Evolutionary conservation across 1,140 invertebrate genomes (phyloP), one percentile per base, ranked within the genome.

Genomic region (Laodelphax striatellus): DNA sequence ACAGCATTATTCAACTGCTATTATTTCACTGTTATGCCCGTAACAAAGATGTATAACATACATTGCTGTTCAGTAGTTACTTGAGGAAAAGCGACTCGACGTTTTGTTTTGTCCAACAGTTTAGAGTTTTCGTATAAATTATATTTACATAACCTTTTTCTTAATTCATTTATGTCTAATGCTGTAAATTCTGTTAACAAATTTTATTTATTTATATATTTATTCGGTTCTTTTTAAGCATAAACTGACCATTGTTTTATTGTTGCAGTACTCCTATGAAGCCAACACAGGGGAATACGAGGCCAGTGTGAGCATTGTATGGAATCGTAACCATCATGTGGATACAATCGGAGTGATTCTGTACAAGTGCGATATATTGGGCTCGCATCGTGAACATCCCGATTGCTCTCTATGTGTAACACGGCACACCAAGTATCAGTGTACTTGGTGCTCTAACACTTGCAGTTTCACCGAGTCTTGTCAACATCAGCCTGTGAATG

Each of bases 331-430:
- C 71, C 92, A 94, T 71, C 90, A 93, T 69, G 85, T 96, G 44
- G 92, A 94, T 70, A 90, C 87, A 8, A 89, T 90, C 16, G 88
- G 82, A 68, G 87, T 98, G 52, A 90, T 88, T 19, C 73, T 97
- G 31, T 98, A 96, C 72, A 97, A 97, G 76, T 97, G 94, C 77
- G 88, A 92, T 72, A 87, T 94, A 56, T 75, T 97, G 58, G 94
- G 93, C 13, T 92, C 91, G 5, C 91, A 95, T 72, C 79, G 89
- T 46, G 88, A 92, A 68, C 88, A 93, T 70, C 86, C 91, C 9
- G 94, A 97, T 71, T 98, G 94, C 73, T 96, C 92, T 14, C 76
- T 95, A 21, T 98, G 94, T 72, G 86, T 94, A 16, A 94, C 92
- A 0, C 78, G 92, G 38, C 87, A 91, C 71, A 77, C 83, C 10